phyloP scores from a whole-genome alignment of 2,888 invertebrate genomes.

The Cinara cedri region DNA sequence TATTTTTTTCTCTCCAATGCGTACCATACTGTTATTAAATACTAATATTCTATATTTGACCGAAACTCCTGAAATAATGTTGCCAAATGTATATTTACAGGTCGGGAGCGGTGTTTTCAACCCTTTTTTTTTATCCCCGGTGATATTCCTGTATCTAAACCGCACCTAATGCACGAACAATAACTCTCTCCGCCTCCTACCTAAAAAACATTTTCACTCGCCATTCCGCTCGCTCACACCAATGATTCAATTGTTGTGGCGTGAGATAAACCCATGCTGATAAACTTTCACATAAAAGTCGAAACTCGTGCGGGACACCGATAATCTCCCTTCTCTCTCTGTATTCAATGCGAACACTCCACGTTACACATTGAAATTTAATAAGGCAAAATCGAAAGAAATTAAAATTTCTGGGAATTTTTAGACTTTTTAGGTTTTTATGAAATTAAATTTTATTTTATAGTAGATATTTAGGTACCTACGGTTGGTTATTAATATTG shows the following conservation, averaged over 20 bases:
- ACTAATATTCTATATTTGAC: constrained; percentile 1
- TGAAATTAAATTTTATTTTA: too few relatives aligned
- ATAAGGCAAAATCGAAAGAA: too few relatives aligned
- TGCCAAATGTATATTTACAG: constrained; percentile 9
- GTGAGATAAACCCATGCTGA: constrained; percentile 18
- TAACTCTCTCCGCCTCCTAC: background rate
- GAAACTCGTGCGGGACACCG: background rate
- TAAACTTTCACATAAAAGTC: constrained; percentile 40
- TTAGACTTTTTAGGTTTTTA: too few relatives aligned
- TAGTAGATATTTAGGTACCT: too few relatives aligned
- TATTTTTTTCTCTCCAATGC: too few relatives aligned
- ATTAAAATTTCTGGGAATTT: too few relatives aligned
- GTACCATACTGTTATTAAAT: background rate
- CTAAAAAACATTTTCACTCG: constrained; percentile 20
- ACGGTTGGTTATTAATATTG: too few relatives aligned
- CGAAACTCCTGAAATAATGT: background rate
- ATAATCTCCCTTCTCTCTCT: too few relatives aligned
- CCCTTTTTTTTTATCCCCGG: constrained; percentile 17
- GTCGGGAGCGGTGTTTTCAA: background rate
- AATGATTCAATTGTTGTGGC: constrained; percentile 39
- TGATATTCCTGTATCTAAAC: background rate
- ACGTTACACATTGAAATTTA: too few relatives aligned
- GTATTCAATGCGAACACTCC: background rate
- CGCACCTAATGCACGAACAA: constrained; percentile 21
- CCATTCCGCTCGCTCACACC: background rate